Percentiles rank a stretch among this genome's conserved stretches.
Evolutionary conservation across 1,140 invertebrate species (phyloP).

Genomic region (Scaptodrosophila lebanonensis): DNA sequence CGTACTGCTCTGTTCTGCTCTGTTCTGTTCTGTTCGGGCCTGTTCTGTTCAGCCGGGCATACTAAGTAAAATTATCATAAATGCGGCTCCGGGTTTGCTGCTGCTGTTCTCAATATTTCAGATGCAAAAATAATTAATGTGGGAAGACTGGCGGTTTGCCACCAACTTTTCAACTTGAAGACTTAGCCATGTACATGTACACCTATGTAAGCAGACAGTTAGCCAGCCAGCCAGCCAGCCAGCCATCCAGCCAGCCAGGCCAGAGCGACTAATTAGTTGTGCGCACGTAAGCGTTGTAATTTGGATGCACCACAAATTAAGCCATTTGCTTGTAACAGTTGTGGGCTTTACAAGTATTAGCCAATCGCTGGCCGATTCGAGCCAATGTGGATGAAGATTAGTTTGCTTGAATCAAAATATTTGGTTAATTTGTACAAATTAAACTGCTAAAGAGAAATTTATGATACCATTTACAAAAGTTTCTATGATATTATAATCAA

Average conservation of each 20-base stretch:
- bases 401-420: not conserved
- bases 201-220: conserved; percentile 6
- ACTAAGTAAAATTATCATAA: conserved; percentile 59
- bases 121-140: conserved; percentile 72
- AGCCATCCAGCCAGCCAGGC: not conserved
- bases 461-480: too few relatives aligned
- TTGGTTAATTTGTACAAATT: too few relatives aligned
- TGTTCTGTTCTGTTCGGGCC: conserved; percentile 10
- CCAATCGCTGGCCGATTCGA: not conserved
- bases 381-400: not conserved
- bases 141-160: conserved; percentile 39
- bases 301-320: conserved; percentile 60
- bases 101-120: conserved; percentile 51
- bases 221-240: not conserved
- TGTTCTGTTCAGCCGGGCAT: conserved; percentile 4
- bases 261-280: conserved; percentile 50
- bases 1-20: conserved; percentile 38
- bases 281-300: conserved; percentile 42
- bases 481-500: too few relatives aligned
- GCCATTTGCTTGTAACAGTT: conserved; percentile 49
- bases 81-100: conserved; percentile 14
- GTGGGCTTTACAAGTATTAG: conserved; percentile 34
- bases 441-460: too few relatives aligned
- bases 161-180: conserved; percentile 9
- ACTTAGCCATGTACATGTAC: conserved; percentile 9